Percentiles rank a stretch among this genome's conserved stretches.
Conservation (phyloP, 2,888 invertebrate species). For the Hyalella azteca region DNA sequence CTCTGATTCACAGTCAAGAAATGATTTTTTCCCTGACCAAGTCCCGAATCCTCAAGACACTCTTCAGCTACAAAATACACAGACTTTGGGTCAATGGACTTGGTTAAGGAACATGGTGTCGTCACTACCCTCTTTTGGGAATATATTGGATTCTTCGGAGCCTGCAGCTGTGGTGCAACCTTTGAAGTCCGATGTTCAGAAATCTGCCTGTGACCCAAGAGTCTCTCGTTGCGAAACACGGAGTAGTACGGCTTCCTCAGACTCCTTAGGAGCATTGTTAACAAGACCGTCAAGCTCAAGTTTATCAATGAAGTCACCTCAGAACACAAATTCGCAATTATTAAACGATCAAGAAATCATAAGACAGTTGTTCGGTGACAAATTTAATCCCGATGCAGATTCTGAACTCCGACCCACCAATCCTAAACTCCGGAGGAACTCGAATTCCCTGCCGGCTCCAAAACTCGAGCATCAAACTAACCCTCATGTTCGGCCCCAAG, state of each 20-base stretch:
- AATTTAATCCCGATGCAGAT: neutral
- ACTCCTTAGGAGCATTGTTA: too few species aligned
- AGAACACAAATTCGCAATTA: neutral
- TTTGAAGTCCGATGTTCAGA: neutral
- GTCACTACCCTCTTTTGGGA: neutral
- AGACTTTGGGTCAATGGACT: constrained; percentile 9
- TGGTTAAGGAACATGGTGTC: constrained; percentile 18
- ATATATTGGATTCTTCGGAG: neutral
- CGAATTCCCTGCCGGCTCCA: neutral
- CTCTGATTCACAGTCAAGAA: neutral
- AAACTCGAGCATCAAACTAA: neutral
- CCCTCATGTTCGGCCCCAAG: neutral
- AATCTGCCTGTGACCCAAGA: neutral
- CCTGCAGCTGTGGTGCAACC: neutral
- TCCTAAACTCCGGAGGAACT: neutral
- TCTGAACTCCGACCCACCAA: neutral
- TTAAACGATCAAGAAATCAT: neutral
- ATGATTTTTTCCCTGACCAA: neutral
- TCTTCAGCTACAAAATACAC: neutral
- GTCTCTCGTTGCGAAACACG: neutral
- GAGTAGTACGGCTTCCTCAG: neutral
- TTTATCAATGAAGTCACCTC: neutral
- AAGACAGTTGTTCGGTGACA: neutral
- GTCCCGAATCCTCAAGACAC: neutral
- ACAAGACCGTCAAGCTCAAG: neutral